These are phyloP conservation scores for Borostomias antarcticus DNA, from an alignment of 2,797 vertebrate genomes.

Conservation along the genomic window DNA sequence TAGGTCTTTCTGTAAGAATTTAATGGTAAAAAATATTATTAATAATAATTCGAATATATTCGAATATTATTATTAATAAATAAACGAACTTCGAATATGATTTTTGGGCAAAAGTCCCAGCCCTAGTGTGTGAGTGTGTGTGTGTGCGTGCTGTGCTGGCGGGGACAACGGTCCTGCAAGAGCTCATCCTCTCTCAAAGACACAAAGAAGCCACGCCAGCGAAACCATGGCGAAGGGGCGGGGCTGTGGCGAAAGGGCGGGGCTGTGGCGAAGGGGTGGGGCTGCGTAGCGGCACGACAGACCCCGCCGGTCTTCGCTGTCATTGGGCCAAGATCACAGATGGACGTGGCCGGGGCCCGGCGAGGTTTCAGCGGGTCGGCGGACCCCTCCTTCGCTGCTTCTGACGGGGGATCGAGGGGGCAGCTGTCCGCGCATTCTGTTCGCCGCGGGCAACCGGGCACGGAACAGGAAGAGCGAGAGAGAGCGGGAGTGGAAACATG, in stretches of 20 bases:
- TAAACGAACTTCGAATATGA: no score
- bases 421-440: conserved; percentile 70
- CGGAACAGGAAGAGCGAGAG: conserved; percentile 14
- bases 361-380: conserved; percentile 48
- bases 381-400: conserved; percentile 36
- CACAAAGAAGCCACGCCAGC: conserved; percentile 8
- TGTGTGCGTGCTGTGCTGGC: no score
- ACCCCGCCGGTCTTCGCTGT: no score
- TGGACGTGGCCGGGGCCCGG: no score
- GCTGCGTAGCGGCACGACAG: not conserved
- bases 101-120: no score
- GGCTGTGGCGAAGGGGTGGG: not conserved
- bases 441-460: conserved; percentile 48
- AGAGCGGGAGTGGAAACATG: conserved; percentile 39
- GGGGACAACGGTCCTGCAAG: no score
- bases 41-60: no score
- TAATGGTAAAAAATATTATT: no score
- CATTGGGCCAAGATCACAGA: no score
- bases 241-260: conserved; percentile 1
- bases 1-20: no score
- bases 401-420: conserved; percentile 52
- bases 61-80: no score
- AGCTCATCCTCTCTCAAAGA: not conserved
- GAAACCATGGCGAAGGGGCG: not conserved
- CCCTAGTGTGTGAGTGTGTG: not conserved